A percentile compares a stretch with the other conserved stretches of the same genome.
phyloP scores from a whole-genome alignment of 2,888 invertebrate genomes.

The Drosophila formosana region DNA sequence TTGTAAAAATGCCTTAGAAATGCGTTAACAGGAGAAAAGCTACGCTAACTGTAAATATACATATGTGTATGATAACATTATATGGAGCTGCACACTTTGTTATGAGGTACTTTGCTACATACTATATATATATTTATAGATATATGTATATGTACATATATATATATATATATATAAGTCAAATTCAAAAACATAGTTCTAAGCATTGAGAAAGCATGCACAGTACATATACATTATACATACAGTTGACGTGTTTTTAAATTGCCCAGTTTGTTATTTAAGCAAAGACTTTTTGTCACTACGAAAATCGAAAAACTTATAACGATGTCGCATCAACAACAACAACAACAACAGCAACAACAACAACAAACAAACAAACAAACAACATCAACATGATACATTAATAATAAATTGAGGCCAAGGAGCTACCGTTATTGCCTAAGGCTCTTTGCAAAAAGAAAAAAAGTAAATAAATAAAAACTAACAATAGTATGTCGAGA shows the following conservation, averaged over 20 bases:
- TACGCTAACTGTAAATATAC: conserved; percentile 62
- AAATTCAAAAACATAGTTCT: conserved; percentile 38
- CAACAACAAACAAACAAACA: neutral
- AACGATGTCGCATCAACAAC: conserved; percentile 2
- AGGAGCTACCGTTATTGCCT: conserved; percentile 46
- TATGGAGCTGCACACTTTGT: conserved; percentile 16
- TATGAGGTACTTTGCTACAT: conserved; percentile 32
- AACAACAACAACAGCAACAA: conserved; percentile 23
- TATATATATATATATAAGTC: conserved; percentile 12
- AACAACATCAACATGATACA: conserved; percentile 1
- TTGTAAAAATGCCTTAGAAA: conserved; percentile 66
- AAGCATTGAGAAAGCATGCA: conserved; percentile 30
- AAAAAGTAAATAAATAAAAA: conserved; percentile 13
- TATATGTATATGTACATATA: neutral
- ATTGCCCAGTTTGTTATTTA: conserved; percentile 49
- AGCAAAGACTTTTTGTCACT: conserved; percentile 13
- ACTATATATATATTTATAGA: conserved; percentile 14
- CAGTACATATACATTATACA: conserved; percentile 19
- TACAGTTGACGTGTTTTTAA: conserved; percentile 58
- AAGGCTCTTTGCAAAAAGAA: conserved; percentile 30
- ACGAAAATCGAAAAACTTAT: neutral
- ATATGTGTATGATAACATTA: conserved; percentile 31
- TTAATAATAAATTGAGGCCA: conserved; percentile 20
- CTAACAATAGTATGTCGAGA: conserved; percentile 6
- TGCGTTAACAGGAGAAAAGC: conserved; percentile 57